Conservation (phyloP, 2,113 vertebrate genomes). For the Triplophysa tibetana region DNA sequence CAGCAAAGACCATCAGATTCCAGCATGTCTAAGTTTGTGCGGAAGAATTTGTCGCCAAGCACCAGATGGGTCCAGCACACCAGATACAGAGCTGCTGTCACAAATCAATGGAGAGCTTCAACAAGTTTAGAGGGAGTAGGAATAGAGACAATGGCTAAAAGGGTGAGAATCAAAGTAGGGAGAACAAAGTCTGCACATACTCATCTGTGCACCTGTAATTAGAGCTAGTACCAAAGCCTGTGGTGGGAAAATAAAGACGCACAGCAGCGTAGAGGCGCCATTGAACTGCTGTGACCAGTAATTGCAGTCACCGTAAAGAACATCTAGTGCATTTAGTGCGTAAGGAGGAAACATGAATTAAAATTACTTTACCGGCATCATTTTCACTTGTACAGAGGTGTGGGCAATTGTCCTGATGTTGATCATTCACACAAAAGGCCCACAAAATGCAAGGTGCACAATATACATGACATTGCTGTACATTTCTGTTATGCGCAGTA, state of each 20-base stretch:
- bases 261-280: background rate
- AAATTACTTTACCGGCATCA: background rate
- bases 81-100: constrained; percentile 24
- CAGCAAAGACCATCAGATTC: constrained; percentile 31
- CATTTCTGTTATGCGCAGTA: too few species aligned
- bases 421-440: background rate
- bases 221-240: background rate
- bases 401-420: background rate
- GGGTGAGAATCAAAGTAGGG: background rate
- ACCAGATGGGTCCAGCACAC: constrained; percentile 48
- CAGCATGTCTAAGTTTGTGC: constrained; percentile 48
- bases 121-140: constrained; percentile 4
- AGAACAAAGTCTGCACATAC: background rate
- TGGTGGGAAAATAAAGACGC: constrained; percentile 28
- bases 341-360: background rate
- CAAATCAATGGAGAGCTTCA: constrained; percentile 7
- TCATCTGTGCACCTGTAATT: constrained; percentile 37
- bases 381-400: background rate
- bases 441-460: too few species aligned
- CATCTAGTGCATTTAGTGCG: background rate
- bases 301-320: constrained; percentile 39
- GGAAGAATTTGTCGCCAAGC: constrained; percentile 57
- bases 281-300: constrained; percentile 42
- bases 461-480: too few species aligned
- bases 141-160: background rate